phyloP scores from a whole-genome alignment of 2,113 vertebrate genomes.

The Brachionichthys hirsutus region DNA sequence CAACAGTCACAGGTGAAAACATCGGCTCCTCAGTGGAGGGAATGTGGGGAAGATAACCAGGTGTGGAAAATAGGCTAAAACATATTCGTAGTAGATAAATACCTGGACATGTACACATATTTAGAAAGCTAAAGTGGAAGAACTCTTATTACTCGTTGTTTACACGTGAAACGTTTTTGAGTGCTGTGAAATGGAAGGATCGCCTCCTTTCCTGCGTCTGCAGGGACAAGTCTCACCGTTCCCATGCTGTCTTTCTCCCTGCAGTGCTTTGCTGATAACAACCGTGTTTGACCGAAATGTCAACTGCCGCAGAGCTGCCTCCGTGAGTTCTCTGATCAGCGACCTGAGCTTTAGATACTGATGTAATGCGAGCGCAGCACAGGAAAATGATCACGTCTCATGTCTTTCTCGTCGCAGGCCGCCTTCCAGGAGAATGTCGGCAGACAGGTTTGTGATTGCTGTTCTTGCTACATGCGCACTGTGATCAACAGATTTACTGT shows the following conservation, averaged over 20 bases:
- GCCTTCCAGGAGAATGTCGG: slow-evolving; percentile 99
- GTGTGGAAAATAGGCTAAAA: too few species aligned
- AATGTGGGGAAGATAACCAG: too few species aligned
- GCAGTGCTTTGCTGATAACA: slow-evolving; percentile 85
- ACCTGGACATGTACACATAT: too few species aligned
- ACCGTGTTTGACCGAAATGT: slow-evolving; percentile 86
- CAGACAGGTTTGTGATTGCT: slow-evolving; percentile 87
- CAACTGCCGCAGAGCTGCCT: slow-evolving; percentile 89
- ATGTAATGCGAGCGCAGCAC: not conserved
- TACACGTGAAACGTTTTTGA: not conserved
- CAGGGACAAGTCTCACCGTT: not conserved
- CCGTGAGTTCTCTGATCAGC: slow-evolving; percentile 76
- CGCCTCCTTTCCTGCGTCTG: too few species aligned
- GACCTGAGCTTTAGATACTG: not conserved
- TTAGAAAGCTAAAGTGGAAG: not conserved
- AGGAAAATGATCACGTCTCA: slow-evolving; percentile 30
- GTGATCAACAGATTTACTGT: slow-evolving; percentile 40
- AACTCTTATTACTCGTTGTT: not conserved
- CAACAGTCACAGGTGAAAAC: too few species aligned
- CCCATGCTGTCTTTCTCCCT: not conserved
- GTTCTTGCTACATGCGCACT: slow-evolving; percentile 19
- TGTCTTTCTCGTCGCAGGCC: slow-evolving; percentile 78
- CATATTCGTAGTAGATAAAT: too few species aligned
- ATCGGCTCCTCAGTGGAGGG: too few species aligned
- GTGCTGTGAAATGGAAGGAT: too few species aligned